Evolutionary conservation across 2,113 vertebrate genomes (phyloP).

Genomic region (Paramormyrops kingsleyae): DNA sequence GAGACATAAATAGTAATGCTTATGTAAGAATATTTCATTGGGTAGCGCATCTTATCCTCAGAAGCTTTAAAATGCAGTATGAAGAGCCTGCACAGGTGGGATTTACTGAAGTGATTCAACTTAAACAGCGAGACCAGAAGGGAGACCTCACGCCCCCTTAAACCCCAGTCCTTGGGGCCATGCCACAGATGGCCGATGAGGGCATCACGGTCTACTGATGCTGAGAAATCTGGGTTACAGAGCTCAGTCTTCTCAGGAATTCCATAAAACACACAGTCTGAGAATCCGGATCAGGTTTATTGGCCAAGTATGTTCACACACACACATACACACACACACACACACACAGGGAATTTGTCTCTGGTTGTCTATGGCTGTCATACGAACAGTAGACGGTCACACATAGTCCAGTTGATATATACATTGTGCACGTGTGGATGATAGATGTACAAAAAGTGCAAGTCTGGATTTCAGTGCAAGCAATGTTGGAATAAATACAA

Average conservation of each 20-base stretch:
- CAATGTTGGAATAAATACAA: neutral
- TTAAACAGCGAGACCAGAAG: neutral
- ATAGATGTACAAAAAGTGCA: neutral
- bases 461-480: neutral
- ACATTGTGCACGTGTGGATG: neutral
- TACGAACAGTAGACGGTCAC: neutral
- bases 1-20: neutral
- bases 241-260: neutral
- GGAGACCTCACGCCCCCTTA: neutral
- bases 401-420: neutral
- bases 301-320: neutral
- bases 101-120: neutral
- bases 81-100: neutral
- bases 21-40: neutral
- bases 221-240: neutral
- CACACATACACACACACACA: neutral
- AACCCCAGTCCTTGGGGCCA: neutral
- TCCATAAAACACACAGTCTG: neutral
- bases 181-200: neutral
- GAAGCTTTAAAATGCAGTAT: neutral
- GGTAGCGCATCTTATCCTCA: neutral
- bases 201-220: neutral
- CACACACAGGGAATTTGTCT: neutral
- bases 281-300: neutral
- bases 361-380: neutral